phyloP scores from a whole-genome alignment of 1,140 invertebrate genomes.

The Adelges cooleyi region DNA sequence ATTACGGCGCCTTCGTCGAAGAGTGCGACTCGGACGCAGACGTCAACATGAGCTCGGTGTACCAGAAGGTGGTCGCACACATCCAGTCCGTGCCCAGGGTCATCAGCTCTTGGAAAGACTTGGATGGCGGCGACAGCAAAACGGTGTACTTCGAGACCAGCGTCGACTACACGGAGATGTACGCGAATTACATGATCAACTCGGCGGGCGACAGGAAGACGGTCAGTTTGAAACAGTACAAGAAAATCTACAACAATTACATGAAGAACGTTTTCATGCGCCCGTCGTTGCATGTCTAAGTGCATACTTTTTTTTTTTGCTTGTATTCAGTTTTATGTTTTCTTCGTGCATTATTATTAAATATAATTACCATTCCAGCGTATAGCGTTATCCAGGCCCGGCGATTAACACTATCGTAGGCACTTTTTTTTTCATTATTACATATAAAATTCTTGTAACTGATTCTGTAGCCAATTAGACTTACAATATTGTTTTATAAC shows the following conservation, averaged over 20 bases:
- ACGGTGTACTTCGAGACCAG: neutral
- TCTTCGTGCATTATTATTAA: too few species aligned
- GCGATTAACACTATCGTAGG: too few species aligned
- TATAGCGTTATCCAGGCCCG: too few species aligned
- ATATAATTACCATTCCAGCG: too few species aligned
- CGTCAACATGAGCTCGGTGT: neutral
- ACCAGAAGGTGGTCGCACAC: neutral
- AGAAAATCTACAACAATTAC: constrained; percentile 10
- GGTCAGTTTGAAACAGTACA: neutral
- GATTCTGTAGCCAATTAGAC: too few species aligned
- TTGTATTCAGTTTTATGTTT: neutral
- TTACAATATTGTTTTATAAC: too few species aligned
- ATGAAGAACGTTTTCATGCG: neutral
- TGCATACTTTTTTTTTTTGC: neutral
- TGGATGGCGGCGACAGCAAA: neutral
- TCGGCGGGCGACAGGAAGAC: neutral
- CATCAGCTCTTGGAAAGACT: neutral
- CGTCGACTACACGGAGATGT: neutral
- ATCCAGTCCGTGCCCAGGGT: neutral
- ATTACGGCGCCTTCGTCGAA: neutral
- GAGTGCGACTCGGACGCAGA: neutral
- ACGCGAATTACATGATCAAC: neutral
- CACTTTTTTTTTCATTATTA: too few species aligned
- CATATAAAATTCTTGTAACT: too few species aligned
- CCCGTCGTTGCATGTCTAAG: neutral